Evolutionary conservation across 2,888 invertebrate genomes (phyloP), one percentile per base, ranked within the genome.

Genomic region (Torymus aiolomorphi): DNA sequence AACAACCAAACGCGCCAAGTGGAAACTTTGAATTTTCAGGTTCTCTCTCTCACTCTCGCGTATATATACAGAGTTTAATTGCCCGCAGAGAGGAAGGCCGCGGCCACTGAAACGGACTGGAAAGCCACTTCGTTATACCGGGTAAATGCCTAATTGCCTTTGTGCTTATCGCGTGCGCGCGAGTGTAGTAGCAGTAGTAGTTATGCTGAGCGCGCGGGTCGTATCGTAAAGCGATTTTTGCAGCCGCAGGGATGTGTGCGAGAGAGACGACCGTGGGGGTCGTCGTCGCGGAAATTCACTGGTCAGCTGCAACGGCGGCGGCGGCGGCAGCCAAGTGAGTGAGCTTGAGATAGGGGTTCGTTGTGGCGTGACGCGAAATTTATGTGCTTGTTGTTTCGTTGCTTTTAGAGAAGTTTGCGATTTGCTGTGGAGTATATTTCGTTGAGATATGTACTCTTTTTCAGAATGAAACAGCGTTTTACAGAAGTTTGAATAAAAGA

Each of bases 101-200:
- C 85, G 84, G 83, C 83, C 79, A 83, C 80, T 83, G 85, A 82
- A 85, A 84, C 83, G 83, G 84, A 83, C 83, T 84, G 84, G 84
- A 83, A 85, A 87, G 84, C 81, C 82, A 84, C 80, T 86, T 84
- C 83, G 84, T 85, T 86, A 42, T 42, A 84, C 83, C 83, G 84
- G 80, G 82, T 83, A 81, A 84, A 84, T 83, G 84, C 82, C 83
- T 87, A 86, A 87, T 87, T 85, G 84, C 83, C 83, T 83, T 57
- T 78, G 62, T 69, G 62, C 69, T 78, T 78, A 78, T 52, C 52
- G 51, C 54, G 57, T 4, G 18, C 59, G 20, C 18, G 20, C 20
- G 42, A 14, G 14, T 52, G 8, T 24, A 61, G 13, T 14, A 42
- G 31, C 31, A 42, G 42, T 42, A 42, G 42, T 42, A 42, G 42